Evolutionary conservation across 2,797 vertebrate species (phyloP).

Genomic region (Garrulus glandarius): DNA sequence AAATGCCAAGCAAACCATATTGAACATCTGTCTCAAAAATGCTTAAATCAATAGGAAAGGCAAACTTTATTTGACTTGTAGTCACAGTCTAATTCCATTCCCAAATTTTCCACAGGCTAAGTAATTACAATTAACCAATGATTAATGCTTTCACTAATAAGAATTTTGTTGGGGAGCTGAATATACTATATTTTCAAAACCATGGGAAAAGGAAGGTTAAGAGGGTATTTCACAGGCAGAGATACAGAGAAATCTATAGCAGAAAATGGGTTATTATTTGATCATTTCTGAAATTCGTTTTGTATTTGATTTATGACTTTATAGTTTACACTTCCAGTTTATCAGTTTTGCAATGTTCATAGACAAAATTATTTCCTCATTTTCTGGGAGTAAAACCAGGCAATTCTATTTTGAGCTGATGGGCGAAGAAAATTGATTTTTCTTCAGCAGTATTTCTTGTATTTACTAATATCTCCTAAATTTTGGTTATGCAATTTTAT

Average conservation of each 20-base stretch:
- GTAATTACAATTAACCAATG: slow-evolving; percentile 74
- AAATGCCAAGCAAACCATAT: slow-evolving; percentile 66
- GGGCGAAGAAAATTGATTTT: background rate
- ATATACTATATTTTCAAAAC: background rate
- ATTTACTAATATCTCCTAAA: background rate
- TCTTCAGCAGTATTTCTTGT: background rate
- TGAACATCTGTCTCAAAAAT: slow-evolving; percentile 76
- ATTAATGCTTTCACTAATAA: slow-evolving; percentile 72
- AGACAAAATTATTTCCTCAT: slow-evolving; percentile 1
- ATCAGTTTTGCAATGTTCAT: background rate
- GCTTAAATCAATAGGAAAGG: slow-evolving; percentile 72
- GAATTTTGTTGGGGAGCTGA: slow-evolving; percentile 47
- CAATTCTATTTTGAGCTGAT: background rate
- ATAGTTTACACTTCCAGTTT: background rate
- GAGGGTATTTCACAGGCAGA: background rate
- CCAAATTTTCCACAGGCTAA: slow-evolving; percentile 72
- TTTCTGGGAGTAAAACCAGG: background rate
- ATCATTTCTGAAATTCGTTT: background rate
- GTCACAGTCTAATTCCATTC: slow-evolving; percentile 73
- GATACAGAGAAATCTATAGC: background rate
- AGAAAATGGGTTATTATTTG: background rate
- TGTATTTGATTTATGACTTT: slow-evolving; percentile 17
- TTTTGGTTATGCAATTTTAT: background rate
- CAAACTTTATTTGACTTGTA: slow-evolving; percentile 77
- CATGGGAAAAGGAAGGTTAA: background rate